A percentile compares a stretch with the other conserved stretches of the same genome.
These are phyloP conservation scores for Nothocercus julius DNA, from an alignment of 2,113 vertebrate species.

Conservation along the genomic window DNA sequence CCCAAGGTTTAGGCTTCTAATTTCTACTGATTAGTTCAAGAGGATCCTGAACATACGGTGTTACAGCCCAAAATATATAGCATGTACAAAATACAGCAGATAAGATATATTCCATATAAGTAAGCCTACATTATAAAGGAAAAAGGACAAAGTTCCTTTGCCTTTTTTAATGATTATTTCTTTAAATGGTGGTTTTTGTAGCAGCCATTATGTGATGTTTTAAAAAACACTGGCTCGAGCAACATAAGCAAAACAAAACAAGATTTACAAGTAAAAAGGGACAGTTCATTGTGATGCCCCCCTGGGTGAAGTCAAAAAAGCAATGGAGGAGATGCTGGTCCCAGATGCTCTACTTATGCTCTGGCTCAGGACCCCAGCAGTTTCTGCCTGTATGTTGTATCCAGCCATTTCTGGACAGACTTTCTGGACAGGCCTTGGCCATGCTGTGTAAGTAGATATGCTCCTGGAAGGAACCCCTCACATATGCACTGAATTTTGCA, in stretches of 20 bases:
- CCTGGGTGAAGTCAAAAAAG: no score
- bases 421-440: no score
- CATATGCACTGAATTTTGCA: no score
- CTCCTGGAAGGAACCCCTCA: no score
- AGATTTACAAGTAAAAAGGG: neutral
- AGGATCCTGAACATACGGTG: constrained; percentile 46
- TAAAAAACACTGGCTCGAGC: neutral
- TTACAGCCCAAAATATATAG: constrained; percentile 23
- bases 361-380: no score
- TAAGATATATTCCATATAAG: constrained; percentile 28
- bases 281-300: rapidly evolving
- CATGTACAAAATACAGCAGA: constrained; percentile 14
- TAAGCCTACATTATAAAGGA: neutral
- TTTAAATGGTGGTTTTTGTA: neutral
- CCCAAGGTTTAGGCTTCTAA: constrained; percentile 24
- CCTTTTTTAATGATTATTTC: constrained; percentile 7
- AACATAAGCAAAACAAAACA: constrained; percentile 19
- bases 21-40: constrained; percentile 54
- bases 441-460: no score
- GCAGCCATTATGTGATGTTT: neutral
- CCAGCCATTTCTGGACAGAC: no score
- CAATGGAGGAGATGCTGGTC: no score
- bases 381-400: no score
- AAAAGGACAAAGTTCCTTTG: neutral
- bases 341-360: no score